Percentiles rank a stretch among this genome's conserved stretches.
Conservation (phyloP, 2,888 invertebrate species). For the Drosophila paracracens region DNA sequence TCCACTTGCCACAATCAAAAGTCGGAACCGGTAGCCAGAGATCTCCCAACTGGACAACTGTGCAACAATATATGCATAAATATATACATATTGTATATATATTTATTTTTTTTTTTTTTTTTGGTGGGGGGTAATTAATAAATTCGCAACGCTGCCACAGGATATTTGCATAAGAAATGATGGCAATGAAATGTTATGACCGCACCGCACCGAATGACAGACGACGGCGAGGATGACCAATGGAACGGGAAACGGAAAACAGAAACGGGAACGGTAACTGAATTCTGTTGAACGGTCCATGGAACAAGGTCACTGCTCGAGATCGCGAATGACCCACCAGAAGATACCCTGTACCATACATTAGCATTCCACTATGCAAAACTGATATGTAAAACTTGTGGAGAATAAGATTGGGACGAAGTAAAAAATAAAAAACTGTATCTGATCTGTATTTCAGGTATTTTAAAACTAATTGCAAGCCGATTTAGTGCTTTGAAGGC, state of each 20-base stretch:
- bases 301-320: slow-evolving; percentile 42
- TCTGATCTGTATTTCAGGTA: background rate
- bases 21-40: slow-evolving; percentile 52
- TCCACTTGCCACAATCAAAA: slow-evolving; percentile 22
- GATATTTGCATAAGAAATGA: slow-evolving; percentile 83
- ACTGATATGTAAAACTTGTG: background rate
- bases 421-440: background rate
- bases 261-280: slow-evolving; percentile 9
- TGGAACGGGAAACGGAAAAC: slow-evolving; percentile 11
- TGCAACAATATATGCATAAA: slow-evolving; percentile 6
- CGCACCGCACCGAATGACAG: slow-evolving; percentile 72
- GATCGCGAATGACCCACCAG: background rate
- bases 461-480: background rate
- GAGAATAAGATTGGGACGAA: background rate
- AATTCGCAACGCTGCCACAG: slow-evolving; percentile 80
- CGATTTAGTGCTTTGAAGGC: slow-evolving; percentile 36
- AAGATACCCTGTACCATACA: background rate
- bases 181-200: slow-evolving; percentile 83
- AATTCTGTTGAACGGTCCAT: slow-evolving; percentile 11
- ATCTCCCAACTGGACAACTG: slow-evolving; percentile 16
- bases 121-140: slow-evolving; percentile 73
- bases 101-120: slow-evolving; percentile 5
- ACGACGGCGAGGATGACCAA: slow-evolving; percentile 47
- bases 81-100: slow-evolving; percentile 1
- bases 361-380: no score